These are phyloP conservation scores for Drosophila simulans DNA, from an alignment of 1,140 invertebrate genomes.

Conservation along the genomic window DNA sequence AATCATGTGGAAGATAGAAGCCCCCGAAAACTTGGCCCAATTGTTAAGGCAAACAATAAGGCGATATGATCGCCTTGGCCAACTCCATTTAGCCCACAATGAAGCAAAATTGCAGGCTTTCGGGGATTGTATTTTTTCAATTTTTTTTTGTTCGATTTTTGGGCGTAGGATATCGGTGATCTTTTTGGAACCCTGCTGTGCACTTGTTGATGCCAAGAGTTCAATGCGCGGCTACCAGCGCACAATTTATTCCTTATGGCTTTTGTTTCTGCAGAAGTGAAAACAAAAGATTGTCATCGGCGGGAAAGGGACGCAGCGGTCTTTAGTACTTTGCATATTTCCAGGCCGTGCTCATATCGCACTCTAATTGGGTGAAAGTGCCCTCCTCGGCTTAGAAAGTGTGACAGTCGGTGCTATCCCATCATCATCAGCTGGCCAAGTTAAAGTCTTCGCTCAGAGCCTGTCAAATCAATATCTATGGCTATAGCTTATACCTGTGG, in stretches of 20 bases:
- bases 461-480: conserved; percentile 79
- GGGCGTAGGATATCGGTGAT: conserved; percentile 53
- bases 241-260: conserved; percentile 81
- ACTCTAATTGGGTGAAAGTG: conserved; percentile 79
- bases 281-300: conserved; percentile 83
- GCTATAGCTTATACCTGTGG: conserved; percentile 66
- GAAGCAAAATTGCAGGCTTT: conserved; percentile 66
- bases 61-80: conserved; percentile 42
- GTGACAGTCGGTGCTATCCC: conserved; percentile 52
- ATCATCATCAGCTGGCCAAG: conserved; percentile 11
- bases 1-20: conserved; percentile 69
- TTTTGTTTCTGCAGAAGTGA: conserved; percentile 82
- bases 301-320: conserved; percentile 3
- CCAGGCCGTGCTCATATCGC: conserved; percentile 18
- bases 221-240: conserved; percentile 73
- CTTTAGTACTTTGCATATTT: conserved; percentile 34
- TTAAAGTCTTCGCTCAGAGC: conserved; percentile 26
- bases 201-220: conserved; percentile 83
- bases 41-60: conserved; percentile 67
- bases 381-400: conserved; percentile 65
- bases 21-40: conserved; percentile 62
- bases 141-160: conserved; percentile 18
- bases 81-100: conserved; percentile 65
- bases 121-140: conserved; percentile 6
- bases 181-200: conserved; percentile 73